Base-by-base conservation (phyloP, 2,797 vertebrate species). In the Jordanella pulchra region DNA sequence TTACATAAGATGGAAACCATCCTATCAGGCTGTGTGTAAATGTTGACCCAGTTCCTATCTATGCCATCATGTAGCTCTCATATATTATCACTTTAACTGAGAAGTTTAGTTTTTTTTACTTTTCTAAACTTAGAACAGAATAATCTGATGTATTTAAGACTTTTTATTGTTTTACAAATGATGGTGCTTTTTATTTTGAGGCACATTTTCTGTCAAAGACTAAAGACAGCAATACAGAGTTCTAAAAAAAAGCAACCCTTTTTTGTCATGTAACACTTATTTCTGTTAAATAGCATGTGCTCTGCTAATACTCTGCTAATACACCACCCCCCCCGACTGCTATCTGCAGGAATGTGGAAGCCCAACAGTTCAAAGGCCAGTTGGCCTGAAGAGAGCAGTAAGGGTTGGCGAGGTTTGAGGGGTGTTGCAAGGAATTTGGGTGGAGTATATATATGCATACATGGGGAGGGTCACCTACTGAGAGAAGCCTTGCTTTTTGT, bases 371-470 rank as follows among this genome's bases (percentile, higher is more conserved):
- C 75, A 81, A 82, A 88, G 85, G 87, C 82, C 83, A 78, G 11
- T 47, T 69, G 48, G 75, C 58, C 71, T 66, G 27, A 58, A 74
- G 76, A 73, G 72, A 71, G 67, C 18, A 2, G 67, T 71, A 25
- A 70, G 69, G 81, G 84, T 68, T 9, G 77, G 72, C 32, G 72
- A 7, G 7, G 47, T 12, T 44, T 42, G 67, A 58, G 25, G 79
- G 76, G 80, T 72, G 86, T 79, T 28, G 76, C 63, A 55, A 82
- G 83, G 89, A 86, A 90, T 89, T 84, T 84, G 85, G 86, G 87
- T 83, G 87, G 87, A 78, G 85, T 39, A 39, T 39, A 39, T 76
- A 27, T 65, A 10, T 75, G 44, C 65, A 56, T 64, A 42, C 28
- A 44, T 67, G 73, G 72, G 73, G 78, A 60, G 71, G 76, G 84